Conservation (phyloP, 1,140 invertebrate species). For the Euura lappo region DNA sequence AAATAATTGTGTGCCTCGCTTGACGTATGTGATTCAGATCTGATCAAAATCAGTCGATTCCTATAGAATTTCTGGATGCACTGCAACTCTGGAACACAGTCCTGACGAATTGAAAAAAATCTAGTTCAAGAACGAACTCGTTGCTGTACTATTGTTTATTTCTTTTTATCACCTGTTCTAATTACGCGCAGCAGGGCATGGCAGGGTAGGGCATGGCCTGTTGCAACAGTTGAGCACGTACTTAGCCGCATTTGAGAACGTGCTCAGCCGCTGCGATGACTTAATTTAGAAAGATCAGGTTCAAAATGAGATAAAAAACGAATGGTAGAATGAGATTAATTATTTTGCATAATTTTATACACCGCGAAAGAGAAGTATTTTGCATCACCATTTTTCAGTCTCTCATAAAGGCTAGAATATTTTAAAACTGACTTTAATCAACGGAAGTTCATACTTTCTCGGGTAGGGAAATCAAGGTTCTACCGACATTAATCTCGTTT, state of each 20-base stretch:
- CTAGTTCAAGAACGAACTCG: conserved; percentile 2
- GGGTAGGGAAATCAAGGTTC: neutral
- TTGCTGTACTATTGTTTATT: neutral
- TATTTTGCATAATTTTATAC: neutral
- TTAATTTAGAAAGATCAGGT: neutral
- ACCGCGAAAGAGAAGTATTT: neutral
- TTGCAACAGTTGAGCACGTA: neutral
- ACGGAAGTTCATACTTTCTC: neutral
- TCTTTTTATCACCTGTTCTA: neutral
- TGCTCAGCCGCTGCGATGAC: neutral
- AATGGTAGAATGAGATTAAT: neutral
- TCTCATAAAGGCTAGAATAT: too few relatives aligned
- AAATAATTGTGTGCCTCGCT: neutral
- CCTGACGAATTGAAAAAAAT: neutral
- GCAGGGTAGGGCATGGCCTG: neutral
- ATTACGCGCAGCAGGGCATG: neutral
- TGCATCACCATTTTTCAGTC: too few relatives aligned
- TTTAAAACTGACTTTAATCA: too few relatives aligned
- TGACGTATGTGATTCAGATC: too few relatives aligned
- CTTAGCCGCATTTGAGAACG: neutral
- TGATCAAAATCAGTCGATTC: too few relatives aligned
- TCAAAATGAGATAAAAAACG: neutral
- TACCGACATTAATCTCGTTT: neutral
- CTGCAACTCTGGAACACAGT: neutral
- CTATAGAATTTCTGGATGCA: too few relatives aligned